Evolutionary conservation across 2,113 vertebrate species (phyloP).

Genomic region (Chloroceryle aenea): DNA sequence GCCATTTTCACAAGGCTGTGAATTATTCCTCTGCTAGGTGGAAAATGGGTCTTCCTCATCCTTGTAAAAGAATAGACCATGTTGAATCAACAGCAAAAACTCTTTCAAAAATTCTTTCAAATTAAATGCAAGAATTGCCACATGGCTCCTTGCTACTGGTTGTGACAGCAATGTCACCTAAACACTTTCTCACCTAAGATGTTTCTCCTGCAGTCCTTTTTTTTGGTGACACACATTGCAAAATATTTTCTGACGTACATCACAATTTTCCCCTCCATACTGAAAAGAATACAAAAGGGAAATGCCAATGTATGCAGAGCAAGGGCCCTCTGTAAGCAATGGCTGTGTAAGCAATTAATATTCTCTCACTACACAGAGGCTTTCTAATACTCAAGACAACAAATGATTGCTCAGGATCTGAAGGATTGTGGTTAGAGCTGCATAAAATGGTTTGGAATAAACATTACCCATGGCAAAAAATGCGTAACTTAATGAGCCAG

Average conservation of each 20-base stretch:
- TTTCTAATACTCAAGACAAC: not conserved
- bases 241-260: not conserved
- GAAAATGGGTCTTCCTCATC: not conserved
- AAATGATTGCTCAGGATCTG: not conserved
- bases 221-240: not conserved
- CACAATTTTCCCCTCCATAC: not conserved
- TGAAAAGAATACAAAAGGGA: not conserved
- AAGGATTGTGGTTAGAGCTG: not conserved
- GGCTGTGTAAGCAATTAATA: not conserved
- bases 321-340: not conserved
- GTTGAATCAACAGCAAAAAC: not conserved
- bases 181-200: not conserved
- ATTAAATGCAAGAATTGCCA: not conserved
- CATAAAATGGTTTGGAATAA: conserved; percentile 26
- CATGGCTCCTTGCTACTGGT: not conserved
- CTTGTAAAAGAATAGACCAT: not conserved
- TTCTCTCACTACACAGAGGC: not conserved
- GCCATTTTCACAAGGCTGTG: not conserved
- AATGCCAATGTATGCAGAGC: accelerated
- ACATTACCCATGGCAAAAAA: conserved; percentile 16
- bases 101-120: not conserved
- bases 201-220: not conserved
- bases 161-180: not conserved
- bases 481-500: conserved; percentile 10
- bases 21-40: not conserved